phyloP scores from a whole-genome alignment of 2,113 vertebrate species.

The Phrynosoma platyrhinos region DNA sequence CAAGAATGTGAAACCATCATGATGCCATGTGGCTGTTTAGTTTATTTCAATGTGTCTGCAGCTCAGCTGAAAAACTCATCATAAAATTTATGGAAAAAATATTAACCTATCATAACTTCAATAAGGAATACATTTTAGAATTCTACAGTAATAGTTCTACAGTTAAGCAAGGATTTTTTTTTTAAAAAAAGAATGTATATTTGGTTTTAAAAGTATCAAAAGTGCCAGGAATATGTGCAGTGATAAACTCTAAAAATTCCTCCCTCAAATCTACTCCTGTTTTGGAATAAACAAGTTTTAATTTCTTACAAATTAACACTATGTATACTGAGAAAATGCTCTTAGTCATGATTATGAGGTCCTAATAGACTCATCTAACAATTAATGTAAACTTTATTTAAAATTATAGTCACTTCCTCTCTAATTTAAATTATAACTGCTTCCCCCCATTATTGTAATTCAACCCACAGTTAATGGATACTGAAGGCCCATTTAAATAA shows the following conservation, averaged over 20 bases:
- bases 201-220: background rate
- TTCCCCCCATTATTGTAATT: background rate
- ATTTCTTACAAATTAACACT: background rate
- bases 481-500: background rate
- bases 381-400: background rate
- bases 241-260: background rate
- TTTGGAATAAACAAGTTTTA: background rate
- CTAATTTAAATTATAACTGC: background rate
- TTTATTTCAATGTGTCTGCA: conserved; percentile 36
- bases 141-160: background rate
- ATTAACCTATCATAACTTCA: background rate
- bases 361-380: background rate
- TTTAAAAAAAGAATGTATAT: too few species aligned
- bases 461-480: background rate
- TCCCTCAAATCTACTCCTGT: background rate
- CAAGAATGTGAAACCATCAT: conserved; percentile 51
- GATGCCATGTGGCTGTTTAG: conserved; percentile 31
- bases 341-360: background rate
- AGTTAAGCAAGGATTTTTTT: background rate
- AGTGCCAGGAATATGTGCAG: background rate
- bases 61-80: conserved; percentile 26
- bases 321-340: background rate
- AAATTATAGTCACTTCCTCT: background rate
- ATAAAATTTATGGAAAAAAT: conserved; percentile 34
- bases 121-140: conserved; percentile 15